Percentiles rank a stretch among this genome's conserved stretches.
Conservation (phyloP, 2,113 vertebrate genomes). For the Leptobrachium ailaonicum region DNA sequence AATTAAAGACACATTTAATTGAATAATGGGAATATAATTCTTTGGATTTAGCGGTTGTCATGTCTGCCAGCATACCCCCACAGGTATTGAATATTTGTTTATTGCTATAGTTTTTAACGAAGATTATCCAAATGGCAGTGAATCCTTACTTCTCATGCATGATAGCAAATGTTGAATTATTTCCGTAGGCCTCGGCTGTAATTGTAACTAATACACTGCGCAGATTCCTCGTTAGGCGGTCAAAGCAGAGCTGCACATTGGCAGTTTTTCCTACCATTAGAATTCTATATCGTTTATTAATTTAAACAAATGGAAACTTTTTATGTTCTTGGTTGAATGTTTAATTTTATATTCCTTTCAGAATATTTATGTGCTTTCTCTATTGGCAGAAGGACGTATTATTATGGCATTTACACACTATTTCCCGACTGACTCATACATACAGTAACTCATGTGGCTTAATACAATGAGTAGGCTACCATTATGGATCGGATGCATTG, state of each 20-base stretch:
- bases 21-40: neutral
- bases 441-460: too few species aligned
- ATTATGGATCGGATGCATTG: too few species aligned
- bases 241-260: slow-evolving; percentile 29
- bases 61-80: slow-evolving; percentile 8
- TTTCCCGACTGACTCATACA: too few species aligned
- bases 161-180: slow-evolving; percentile 36
- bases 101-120: slow-evolving; percentile 15
- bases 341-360: too few species aligned
- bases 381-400: too few species aligned
- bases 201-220: slow-evolving; percentile 37
- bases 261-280: slow-evolving; percentile 26
- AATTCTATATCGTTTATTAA: neutral
- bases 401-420: too few species aligned
- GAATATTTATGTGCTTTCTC: too few species aligned
- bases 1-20: slow-evolving; percentile 13
- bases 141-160: slow-evolving; percentile 9
- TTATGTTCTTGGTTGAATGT: neutral
- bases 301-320: neutral
- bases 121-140: slow-evolving; percentile 34
- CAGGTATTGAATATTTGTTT: slow-evolving; percentile 30
- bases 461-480: too few species aligned
- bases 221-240: slow-evolving; percentile 32
- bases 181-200: slow-evolving; percentile 32
- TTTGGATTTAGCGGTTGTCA: neutral